These are phyloP conservation scores for Neoseiulus cucumeris DNA, from an alignment of 1,140 invertebrate species.

Conservation along the genomic window DNA sequence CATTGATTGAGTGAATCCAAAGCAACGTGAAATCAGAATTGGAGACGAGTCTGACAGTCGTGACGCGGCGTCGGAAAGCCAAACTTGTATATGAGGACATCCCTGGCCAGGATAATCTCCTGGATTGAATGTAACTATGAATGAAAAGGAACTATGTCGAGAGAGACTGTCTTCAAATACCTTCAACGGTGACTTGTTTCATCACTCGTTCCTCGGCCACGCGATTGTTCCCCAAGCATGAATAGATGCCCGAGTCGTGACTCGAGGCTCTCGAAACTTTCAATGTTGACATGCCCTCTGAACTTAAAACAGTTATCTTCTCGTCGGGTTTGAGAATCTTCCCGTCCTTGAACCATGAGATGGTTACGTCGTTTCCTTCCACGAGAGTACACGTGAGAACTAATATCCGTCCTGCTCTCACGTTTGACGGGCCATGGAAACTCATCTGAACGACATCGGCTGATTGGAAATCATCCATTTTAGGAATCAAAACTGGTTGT, in stretches of 20 bases:
- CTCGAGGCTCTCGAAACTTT: not conserved
- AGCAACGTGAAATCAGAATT: no score
- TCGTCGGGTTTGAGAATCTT: not conserved
- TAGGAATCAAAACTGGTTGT: no score
- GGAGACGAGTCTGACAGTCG: no score
- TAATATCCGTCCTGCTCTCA: not conserved
- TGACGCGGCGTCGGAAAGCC: no score
- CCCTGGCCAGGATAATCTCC: no score
- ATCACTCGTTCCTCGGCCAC: not conserved
- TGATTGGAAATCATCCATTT: no score
- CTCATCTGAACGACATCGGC: not conserved
- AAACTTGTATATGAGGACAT: no score
- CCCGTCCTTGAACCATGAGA: constrained; percentile 5
- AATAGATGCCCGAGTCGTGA: not conserved
- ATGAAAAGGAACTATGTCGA: no score
- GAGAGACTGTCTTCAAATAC: not conserved
- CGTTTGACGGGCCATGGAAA: not conserved
- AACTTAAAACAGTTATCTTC: not conserved
- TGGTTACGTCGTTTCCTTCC: not conserved
- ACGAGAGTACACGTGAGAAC: not conserved
- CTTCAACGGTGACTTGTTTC: not conserved
- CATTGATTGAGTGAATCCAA: no score
- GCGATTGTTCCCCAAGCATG: not conserved
- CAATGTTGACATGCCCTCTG: not conserved
- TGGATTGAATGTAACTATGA: no score